These are phyloP conservation scores for Trichopria drosophilae DNA, from an alignment of 2,888 invertebrate species.

Conservation along the genomic window DNA sequence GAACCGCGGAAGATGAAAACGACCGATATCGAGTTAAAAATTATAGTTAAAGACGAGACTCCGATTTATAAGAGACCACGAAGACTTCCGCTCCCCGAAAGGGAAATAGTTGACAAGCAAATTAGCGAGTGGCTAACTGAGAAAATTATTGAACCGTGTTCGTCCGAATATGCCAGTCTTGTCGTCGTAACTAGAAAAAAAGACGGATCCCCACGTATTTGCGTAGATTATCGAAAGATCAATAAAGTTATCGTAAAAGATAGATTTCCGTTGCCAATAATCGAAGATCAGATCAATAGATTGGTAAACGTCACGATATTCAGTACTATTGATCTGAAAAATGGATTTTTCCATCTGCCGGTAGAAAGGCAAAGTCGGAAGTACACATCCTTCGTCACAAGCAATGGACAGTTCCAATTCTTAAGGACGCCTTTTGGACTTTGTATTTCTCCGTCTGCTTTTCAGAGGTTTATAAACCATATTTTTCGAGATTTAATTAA, in stretches of 20 bases:
- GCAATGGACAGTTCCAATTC: too few species aligned
- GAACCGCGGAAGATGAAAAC: not conserved
- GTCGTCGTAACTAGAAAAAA: constrained; percentile 11
- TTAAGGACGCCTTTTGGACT: constrained; percentile 1
- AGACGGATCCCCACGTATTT: constrained; percentile 6
- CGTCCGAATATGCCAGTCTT: constrained; percentile 5
- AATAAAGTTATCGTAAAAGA: constrained; percentile 11
- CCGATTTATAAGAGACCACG: constrained; percentile 13
- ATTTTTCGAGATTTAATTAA: constrained; percentile 10
- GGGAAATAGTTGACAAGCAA: constrained; percentile 5
- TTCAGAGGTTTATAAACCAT: constrained; percentile 11
- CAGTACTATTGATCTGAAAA: constrained; percentile 7
- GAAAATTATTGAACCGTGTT: constrained; percentile 7
- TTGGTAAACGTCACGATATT: constrained; percentile 2
- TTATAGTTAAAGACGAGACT: constrained; percentile 18
- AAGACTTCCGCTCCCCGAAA: constrained; percentile 15
- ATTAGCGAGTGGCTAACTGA: not conserved
- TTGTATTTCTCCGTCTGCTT: constrained; percentile 6
- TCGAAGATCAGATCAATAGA: constrained; percentile 8
- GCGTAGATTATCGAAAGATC: constrained; percentile 9
- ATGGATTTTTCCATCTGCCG: constrained; percentile 9
- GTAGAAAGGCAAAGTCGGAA: constrained; percentile 1
- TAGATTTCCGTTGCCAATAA: constrained; percentile 8
- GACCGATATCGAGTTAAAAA: constrained; percentile 13
- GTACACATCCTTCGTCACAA: too few species aligned